Evolutionary conservation across 2,888 invertebrate genomes (phyloP).

Genomic region (Catonia carolina): DNA sequence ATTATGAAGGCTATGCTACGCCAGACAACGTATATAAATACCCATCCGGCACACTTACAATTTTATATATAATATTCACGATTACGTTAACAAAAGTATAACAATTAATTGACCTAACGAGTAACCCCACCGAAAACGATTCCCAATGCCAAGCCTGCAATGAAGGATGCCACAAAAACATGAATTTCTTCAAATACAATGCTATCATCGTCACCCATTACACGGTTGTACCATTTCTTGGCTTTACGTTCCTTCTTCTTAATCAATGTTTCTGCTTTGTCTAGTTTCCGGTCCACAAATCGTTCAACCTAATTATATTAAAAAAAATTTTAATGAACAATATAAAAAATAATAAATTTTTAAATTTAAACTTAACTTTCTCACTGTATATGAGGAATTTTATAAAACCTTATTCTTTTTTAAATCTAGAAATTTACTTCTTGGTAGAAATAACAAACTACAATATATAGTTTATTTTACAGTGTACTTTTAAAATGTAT

Average conservation of each 20-base stretch:
- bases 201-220: conserved; percentile 52
- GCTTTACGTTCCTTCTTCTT: conserved; percentile 64
- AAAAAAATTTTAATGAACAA: conserved; percentile 9
- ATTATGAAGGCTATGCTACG: no score
- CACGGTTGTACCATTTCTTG: conserved; percentile 57
- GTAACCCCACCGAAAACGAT: conserved; percentile 31
- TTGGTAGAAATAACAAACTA: no score
- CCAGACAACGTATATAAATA: no score
- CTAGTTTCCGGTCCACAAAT: conserved; percentile 72
- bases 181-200: conserved; percentile 69
- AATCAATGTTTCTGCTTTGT: conserved; percentile 67
- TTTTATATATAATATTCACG: no score
- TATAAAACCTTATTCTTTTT: no score
- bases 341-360: conserved; percentile 20
- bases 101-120: background rate
- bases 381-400: conserved; percentile 25
- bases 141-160: conserved; percentile 71
- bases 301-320: conserved; percentile 61
- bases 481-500: no score
- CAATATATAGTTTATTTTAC: no score
- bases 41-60: no score
- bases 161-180: conserved; percentile 72
- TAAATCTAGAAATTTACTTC: no score
- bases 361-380: conserved; percentile 30
- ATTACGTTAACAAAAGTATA: no score